These are phyloP conservation scores for Mus pahari DNA, from an alignment of 2,113 vertebrate species.

Conservation along the genomic window DNA sequence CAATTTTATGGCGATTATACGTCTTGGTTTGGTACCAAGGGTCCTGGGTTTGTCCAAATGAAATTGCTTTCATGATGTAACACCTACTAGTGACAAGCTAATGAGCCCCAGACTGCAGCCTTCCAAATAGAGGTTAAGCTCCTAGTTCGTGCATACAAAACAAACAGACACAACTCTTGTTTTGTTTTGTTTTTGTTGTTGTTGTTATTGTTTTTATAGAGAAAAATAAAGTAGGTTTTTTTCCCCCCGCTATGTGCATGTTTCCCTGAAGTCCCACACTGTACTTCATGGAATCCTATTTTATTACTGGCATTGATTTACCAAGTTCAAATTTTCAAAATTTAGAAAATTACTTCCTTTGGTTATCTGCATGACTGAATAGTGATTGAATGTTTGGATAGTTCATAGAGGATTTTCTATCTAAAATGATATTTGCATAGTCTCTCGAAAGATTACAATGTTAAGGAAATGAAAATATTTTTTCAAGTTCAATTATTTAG, in stretches of 20 bases:
- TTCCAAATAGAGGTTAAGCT: neutral
- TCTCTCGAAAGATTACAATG: neutral
- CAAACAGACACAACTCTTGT: neutral
- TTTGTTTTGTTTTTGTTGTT: neutral
- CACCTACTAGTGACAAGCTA: neutral
- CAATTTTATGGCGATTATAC: constrained; percentile 62
- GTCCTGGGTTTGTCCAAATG: constrained; percentile 59
- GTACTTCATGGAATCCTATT: neutral
- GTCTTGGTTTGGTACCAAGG: constrained; percentile 22
- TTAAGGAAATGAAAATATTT: neutral
- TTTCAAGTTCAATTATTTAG: constrained; percentile 11
- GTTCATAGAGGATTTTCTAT: neutral
- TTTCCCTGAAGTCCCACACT: neutral
- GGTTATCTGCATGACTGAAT: constrained; percentile 8
- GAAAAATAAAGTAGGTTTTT: neutral
- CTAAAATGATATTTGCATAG: neutral
- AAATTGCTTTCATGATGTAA: constrained; percentile 61
- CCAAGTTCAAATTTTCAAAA: neutral
- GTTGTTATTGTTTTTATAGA: neutral
- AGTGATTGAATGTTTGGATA: neutral
- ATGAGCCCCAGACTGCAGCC: neutral
- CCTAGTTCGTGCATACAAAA: neutral
- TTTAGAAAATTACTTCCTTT: neutral
- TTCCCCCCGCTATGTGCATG: neutral
- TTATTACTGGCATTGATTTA: neutral